phyloP scores from a whole-genome alignment of 2,113 vertebrate species.

The Lophius piscatorius region DNA sequence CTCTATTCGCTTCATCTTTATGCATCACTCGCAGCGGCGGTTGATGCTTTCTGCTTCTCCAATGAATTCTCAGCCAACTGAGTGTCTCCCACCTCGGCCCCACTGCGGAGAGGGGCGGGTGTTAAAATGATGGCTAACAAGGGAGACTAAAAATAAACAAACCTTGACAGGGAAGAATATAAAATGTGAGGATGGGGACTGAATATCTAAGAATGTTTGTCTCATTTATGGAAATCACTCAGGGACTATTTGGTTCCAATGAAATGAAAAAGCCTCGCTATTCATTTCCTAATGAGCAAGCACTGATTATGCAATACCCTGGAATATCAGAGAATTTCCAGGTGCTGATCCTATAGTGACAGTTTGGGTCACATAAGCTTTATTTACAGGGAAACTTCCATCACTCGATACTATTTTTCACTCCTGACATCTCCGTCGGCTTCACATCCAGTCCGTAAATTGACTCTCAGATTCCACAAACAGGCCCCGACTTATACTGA shows the following conservation, averaged over 20 bases:
- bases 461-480: slow-evolving; percentile 72
- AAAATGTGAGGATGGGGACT: slow-evolving; percentile 24
- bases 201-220: slow-evolving; percentile 42
- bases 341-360: slow-evolving; percentile 4
- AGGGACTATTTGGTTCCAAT: slow-evolving; percentile 36
- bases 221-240: slow-evolving; percentile 60
- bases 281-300: slow-evolving; percentile 52
- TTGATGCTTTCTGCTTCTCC: slow-evolving; percentile 29
- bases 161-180: slow-evolving; percentile 51
- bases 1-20: slow-evolving; percentile 48
- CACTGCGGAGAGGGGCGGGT: slow-evolving; percentile 1
- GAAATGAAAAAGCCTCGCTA: slow-evolving; percentile 30
- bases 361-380: slow-evolving; percentile 26
- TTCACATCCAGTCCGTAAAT: slow-evolving; percentile 75
- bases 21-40: slow-evolving; percentile 33
- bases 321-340: slow-evolving; percentile 41
- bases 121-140: slow-evolving; percentile 65
- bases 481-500: too few species aligned
- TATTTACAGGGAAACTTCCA: slow-evolving; percentile 43
- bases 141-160: slow-evolving; percentile 73
- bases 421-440: slow-evolving; percentile 71
- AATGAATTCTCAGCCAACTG: slow-evolving; percentile 45
- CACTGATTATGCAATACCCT: slow-evolving; percentile 42
- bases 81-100: slow-evolving; percentile 32
- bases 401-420: slow-evolving; percentile 70